Conservation (phyloP, 2,888 invertebrate genomes). For the Cephus spinipes region DNA sequence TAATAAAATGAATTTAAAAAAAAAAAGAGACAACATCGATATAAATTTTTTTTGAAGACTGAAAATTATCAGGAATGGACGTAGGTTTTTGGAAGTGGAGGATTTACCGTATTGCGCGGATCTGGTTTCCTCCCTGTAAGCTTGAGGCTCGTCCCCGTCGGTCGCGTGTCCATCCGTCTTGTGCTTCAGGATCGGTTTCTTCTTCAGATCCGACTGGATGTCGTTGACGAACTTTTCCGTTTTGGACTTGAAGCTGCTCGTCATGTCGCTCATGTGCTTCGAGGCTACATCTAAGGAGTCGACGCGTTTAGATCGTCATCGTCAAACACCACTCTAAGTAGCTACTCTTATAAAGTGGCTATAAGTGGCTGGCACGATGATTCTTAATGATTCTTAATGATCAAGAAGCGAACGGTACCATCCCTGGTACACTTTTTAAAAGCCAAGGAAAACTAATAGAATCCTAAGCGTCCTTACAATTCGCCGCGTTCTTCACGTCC, state of each 20-base stretch:
- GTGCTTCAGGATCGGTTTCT: constrained; percentile 68
- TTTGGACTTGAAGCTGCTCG: constrained; percentile 76
- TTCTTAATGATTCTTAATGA: too few species aligned
- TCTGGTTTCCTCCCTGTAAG: constrained; percentile 78
- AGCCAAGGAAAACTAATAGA: too few species aligned
- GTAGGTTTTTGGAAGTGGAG: too few species aligned
- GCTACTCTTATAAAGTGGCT: too few species aligned
- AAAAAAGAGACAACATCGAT: too few species aligned
- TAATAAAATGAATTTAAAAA: too few species aligned
- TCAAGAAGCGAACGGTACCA: too few species aligned
- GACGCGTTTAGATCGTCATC: constrained; percentile 10
- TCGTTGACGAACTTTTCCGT: constrained; percentile 77
- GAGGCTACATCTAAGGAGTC: constrained; percentile 68
- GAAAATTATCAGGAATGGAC: too few species aligned
- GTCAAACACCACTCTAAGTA: too few species aligned
- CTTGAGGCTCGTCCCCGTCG: constrained; percentile 72
- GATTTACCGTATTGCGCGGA: constrained; percentile 77
- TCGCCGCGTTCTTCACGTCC: constrained; percentile 57
- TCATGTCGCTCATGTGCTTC: constrained; percentile 77
- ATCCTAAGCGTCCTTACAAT: constrained; percentile 53
- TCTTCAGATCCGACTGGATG: constrained; percentile 73
- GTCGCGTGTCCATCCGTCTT: constrained; percentile 63
- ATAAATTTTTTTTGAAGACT: too few species aligned
- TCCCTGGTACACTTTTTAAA: too few species aligned
- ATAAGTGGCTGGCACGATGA: too few species aligned